Percentiles rank a stretch among this genome's conserved stretches.
phyloP scores from a whole-genome alignment of 1,140 invertebrate species.

The Babylonia areolata region DNA sequence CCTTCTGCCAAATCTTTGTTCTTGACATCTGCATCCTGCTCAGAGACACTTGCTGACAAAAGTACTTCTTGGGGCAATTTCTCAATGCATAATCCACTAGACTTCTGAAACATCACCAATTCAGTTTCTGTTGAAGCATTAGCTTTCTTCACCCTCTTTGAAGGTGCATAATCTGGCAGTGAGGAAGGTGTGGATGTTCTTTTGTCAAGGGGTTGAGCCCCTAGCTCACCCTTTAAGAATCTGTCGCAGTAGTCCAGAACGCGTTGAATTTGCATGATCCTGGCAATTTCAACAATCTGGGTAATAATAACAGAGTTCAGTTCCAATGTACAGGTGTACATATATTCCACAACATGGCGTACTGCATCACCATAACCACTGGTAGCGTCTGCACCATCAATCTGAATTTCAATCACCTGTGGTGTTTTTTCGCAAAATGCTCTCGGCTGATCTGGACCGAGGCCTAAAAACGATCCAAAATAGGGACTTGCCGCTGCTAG shows the following conservation, averaged over 20 bases:
- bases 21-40: not conserved
- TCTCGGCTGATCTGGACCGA: constrained; percentile 60
- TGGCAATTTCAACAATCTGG: constrained; percentile 71
- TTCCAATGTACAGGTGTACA: constrained; percentile 71
- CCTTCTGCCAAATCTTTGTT: not conserved
- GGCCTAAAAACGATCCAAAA: constrained; percentile 70
- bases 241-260: constrained; percentile 60
- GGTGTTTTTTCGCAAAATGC: constrained; percentile 71
- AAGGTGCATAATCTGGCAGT: not conserved
- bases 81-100: not conserved
- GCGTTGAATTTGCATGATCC: constrained; percentile 67
- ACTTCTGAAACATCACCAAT: constrained; percentile 41
- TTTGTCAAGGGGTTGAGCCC: constrained; percentile 30
- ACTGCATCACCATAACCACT: constrained; percentile 66
- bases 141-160: constrained; percentile 33
- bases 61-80: not conserved
- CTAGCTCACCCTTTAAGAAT: constrained; percentile 50
- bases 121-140: constrained; percentile 49
- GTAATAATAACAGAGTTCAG: constrained; percentile 56
- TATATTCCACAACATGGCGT: constrained; percentile 71
- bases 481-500: constrained; percentile 74
- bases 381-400: constrained; percentile 60
- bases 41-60: not conserved
- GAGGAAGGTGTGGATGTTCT: constrained; percentile 24
- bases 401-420: constrained; percentile 74